These are phyloP conservation scores for Perca schrenkii DNA, from an alignment of 2,113 vertebrate species.

Conservation along the genomic window DNA sequence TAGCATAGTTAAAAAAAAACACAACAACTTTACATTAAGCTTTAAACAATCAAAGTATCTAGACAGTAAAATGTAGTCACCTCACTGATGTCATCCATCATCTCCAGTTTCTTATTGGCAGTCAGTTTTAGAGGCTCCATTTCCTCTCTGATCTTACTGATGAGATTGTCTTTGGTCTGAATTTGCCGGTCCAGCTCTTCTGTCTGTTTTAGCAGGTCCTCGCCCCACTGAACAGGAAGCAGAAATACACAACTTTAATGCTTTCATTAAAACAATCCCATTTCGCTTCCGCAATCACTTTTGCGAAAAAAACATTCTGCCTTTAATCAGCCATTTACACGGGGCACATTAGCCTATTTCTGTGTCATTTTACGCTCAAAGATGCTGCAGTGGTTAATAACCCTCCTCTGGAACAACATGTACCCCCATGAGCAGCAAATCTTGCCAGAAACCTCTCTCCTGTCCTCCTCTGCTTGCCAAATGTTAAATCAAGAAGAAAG, in stretches of 20 bases:
- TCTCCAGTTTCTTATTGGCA: slow-evolving; percentile 65
- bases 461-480: slow-evolving; percentile 55
- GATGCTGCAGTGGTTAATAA: slow-evolving; percentile 41
- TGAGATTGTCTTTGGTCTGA: slow-evolving; percentile 66
- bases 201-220: slow-evolving; percentile 60
- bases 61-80: slow-evolving; percentile 60
- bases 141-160: slow-evolving; percentile 64
- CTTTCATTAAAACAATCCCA: not conserved
- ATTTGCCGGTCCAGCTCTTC: slow-evolving; percentile 68
- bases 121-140: slow-evolving; percentile 49
- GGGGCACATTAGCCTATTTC: slow-evolving; percentile 11
- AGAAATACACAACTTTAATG: not conserved
- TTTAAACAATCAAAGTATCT: not conserved
- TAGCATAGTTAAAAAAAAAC: not conserved
- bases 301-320: not conserved
- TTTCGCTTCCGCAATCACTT: not conserved
- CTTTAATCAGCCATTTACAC: not conserved
- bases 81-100: slow-evolving; percentile 61
- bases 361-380: slow-evolving; percentile 27
- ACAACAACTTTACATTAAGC: not conserved
- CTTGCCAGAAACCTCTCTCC: slow-evolving; percentile 50
- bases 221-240: slow-evolving; percentile 53
- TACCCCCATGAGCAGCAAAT: slow-evolving; percentile 31
- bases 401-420: slow-evolving; percentile 43
- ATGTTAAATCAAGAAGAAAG: slow-evolving; percentile 46